phyloP scores from a whole-genome alignment of 2,113 vertebrate species.

The Mixornis gularis region DNA sequence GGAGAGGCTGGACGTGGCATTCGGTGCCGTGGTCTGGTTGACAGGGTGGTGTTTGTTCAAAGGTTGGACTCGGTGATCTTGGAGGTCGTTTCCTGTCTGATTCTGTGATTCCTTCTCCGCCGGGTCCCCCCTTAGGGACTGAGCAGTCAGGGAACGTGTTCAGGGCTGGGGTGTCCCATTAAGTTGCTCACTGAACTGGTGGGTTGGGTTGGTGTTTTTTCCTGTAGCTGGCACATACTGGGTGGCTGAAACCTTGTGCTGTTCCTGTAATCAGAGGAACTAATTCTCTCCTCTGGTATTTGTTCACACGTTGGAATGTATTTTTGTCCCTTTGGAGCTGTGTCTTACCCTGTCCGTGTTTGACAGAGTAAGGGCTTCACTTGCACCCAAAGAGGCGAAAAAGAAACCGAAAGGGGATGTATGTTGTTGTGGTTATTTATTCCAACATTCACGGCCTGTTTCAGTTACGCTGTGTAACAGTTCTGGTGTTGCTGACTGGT shows the following conservation, averaged over 20 bases:
- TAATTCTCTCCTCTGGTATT: background rate
- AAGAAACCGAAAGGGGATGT: background rate
- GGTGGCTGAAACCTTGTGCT: background rate
- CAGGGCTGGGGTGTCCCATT: background rate
- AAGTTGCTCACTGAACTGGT: background rate
- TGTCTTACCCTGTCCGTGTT: background rate
- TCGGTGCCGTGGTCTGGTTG: background rate
- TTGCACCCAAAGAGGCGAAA: background rate
- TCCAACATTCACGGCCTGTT: background rate
- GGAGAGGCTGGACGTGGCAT: background rate
- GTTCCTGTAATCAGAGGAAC: background rate
- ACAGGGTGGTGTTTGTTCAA: background rate
- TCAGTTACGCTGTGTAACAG: background rate
- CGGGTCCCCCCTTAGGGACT: accelerated
- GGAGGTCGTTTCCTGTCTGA: background rate
- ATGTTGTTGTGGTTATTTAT: background rate
- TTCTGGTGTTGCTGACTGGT: background rate
- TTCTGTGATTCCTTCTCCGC: background rate
- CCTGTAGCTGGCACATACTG: background rate
- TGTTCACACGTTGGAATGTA: background rate
- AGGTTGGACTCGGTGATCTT: background rate
- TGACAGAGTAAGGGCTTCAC: background rate
- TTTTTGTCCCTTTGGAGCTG: background rate
- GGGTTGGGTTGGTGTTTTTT: background rate
- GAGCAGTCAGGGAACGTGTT: accelerated